Conservation (phyloP, 1,140 invertebrate species). For the Euura lappo region DNA sequence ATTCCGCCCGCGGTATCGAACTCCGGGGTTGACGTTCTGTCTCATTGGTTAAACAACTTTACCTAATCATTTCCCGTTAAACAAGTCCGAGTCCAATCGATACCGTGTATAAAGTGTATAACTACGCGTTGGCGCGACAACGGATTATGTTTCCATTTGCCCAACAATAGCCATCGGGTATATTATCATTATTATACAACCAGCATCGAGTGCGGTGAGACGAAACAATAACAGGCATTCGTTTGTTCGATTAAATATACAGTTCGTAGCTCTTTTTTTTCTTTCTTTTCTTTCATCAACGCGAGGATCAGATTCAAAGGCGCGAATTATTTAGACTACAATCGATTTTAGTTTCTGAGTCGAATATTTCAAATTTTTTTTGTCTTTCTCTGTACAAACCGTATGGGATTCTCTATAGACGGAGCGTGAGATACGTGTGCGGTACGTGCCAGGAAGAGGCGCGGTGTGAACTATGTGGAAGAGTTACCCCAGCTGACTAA, state of each 20-base stretch:
- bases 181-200: not conserved
- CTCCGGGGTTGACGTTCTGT: not conserved
- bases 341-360: not conserved
- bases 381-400: too few relatives aligned
- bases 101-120: not conserved
- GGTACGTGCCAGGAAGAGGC: not conserved
- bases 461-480: not conserved
- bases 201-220: not conserved
- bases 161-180: not conserved
- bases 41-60: slow-evolving; percentile 3
- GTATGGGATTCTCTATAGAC: not conserved
- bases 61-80: not conserved
- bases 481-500: not conserved
- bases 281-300: too few relatives aligned
- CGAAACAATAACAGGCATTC: not conserved
- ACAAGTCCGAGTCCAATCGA: not conserved
- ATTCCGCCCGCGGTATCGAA: not conserved
- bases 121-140: not conserved
- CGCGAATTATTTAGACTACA: not conserved
- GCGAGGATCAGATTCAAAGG: not conserved
- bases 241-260: too few relatives aligned
- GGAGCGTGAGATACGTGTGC: not conserved
- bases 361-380: too few relatives aligned
- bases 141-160: slow-evolving; percentile 5
- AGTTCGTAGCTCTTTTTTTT: too few relatives aligned